These are phyloP conservation scores for Drosophila suboccidentalis DNA, from an alignment of 2,888 invertebrate genomes.

Conservation along the genomic window DNA sequence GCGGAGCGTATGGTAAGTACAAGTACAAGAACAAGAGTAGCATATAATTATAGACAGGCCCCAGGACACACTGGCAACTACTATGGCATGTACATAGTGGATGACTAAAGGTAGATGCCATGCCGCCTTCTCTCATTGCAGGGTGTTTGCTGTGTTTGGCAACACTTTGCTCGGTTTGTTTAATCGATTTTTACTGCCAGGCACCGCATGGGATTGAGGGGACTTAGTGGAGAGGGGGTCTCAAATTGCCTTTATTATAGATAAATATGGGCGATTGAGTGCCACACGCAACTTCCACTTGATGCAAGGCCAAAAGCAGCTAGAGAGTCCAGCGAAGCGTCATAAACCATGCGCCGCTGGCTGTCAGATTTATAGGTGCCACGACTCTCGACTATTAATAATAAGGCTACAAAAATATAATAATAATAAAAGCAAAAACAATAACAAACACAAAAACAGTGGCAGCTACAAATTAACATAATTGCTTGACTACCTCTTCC, in stretches of 20 bases:
- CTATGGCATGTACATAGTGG: constrained; percentile 39
- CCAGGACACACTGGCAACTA: constrained; percentile 32
- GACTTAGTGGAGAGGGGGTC: constrained; percentile 6
- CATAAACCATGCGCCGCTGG: constrained; percentile 71
- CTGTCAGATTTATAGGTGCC: constrained; percentile 71
- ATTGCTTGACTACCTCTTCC: constrained; percentile 49
- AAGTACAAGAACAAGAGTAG: constrained; percentile 10
- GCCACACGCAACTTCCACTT: constrained; percentile 68
- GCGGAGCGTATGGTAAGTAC: constrained; percentile 43
- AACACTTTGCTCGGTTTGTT: constrained; percentile 80
- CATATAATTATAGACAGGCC: constrained; percentile 72
- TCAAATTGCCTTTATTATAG: constrained; percentile 79
- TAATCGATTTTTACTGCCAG: constrained; percentile 78
- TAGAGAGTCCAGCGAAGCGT: constrained; percentile 62
- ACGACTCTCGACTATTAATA: constrained; percentile 57
- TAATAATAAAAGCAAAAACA: constrained; percentile 22
- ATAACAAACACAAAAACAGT: constrained; percentile 19
- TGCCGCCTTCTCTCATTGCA: neutral
- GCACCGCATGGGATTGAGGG: constrained; percentile 19
- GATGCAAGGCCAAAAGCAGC: constrained; percentile 20
- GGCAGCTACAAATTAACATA: constrained; percentile 73
- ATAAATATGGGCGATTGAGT: constrained; percentile 75
- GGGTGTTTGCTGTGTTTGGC: constrained; percentile 37
- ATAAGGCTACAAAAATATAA: constrained; percentile 43
- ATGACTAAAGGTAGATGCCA: constrained; percentile 9